Evolutionary conservation across 2,113 vertebrate genomes (phyloP).

Genomic region (Stictonetta naevosa): DNA sequence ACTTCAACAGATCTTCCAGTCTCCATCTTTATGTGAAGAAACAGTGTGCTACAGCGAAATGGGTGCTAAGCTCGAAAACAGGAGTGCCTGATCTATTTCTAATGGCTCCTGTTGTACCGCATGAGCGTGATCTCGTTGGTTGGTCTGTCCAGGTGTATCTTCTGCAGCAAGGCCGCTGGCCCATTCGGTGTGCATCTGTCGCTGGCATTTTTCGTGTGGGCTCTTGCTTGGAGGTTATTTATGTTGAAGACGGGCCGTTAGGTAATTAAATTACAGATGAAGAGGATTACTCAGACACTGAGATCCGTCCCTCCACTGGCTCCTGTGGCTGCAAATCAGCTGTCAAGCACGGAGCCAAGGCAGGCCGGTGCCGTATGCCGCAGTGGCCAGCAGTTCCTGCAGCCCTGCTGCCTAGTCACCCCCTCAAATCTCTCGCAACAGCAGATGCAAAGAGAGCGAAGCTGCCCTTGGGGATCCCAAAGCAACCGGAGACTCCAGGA

Average conservation of each 20-base stretch:
- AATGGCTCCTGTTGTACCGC: background rate
- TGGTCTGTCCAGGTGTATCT: background rate
- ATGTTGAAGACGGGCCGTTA: background rate
- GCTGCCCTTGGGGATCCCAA: background rate
- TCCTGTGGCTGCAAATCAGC: background rate
- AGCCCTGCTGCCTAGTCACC: background rate
- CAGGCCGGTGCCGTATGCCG: background rate
- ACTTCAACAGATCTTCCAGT: background rate
- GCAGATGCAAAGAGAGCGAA: background rate
- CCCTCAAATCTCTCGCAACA: background rate
- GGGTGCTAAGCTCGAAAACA: background rate
- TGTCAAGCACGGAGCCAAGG: background rate
- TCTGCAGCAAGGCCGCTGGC: background rate
- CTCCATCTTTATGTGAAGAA: background rate
- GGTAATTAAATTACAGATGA: background rate
- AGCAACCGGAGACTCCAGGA: background rate
- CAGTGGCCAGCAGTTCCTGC: background rate
- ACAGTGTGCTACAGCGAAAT: background rate
- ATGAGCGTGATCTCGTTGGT: background rate
- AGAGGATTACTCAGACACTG: background rate
- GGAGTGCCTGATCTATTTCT: background rate
- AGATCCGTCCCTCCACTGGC: background rate
- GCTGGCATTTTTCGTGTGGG: background rate
- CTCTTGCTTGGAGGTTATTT: conserved; percentile 6
- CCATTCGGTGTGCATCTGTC: background rate